Evolutionary conservation across 2,797 vertebrate species (phyloP), one percentile per base, ranked within the genome.

Genomic region (Oryzias dopingdopingensis): DNA sequence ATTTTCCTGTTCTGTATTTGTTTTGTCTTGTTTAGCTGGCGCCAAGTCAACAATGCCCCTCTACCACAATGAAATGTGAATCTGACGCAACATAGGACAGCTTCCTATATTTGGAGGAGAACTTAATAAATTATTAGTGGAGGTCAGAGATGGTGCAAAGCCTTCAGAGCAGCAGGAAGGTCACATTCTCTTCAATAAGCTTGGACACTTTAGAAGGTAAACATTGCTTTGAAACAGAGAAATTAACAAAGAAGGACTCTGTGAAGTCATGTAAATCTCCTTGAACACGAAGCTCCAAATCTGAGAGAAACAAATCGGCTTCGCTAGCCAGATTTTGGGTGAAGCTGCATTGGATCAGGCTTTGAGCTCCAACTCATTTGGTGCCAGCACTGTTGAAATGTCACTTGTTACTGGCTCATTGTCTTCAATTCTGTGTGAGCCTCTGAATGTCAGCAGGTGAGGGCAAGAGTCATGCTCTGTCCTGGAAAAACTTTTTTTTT

Each of bases 41-140:
- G 52, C 26, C 7, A 26, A 26, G 32, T 37, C 32, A 12, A 37
- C 32, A 37, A 12, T 37, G 10, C 52, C 17, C 32, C 44, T 5
- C 32, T 50, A n/a, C 26, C 22, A 5, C 5, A 8, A 77, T 83
- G 66, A 67, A 80, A 79, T 80, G 82, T 86, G 56, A 74, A 85
- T 87, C 75, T 80, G 55, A 42, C 61, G 66, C 49, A 75, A 52
- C 42, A 62, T 43, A 58, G 62, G 46, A 54, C 59, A 43, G 65
- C 52, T 8, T 51, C 54, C 59, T 58, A 56, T 10, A 46, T 76
- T 67, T 52, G 49, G 76, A 32, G 62, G 65, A 62, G 20, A 10
- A 54, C 64, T 80, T 52, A 76, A 87, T 88, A 75, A 81, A 75
- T 85, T 4, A 86, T 86, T 37, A 56, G 45, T 18, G 24, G 47